phyloP scores from a whole-genome alignment of 2,113 vertebrate species.

The Myrmophylax atrothorax region DNA sequence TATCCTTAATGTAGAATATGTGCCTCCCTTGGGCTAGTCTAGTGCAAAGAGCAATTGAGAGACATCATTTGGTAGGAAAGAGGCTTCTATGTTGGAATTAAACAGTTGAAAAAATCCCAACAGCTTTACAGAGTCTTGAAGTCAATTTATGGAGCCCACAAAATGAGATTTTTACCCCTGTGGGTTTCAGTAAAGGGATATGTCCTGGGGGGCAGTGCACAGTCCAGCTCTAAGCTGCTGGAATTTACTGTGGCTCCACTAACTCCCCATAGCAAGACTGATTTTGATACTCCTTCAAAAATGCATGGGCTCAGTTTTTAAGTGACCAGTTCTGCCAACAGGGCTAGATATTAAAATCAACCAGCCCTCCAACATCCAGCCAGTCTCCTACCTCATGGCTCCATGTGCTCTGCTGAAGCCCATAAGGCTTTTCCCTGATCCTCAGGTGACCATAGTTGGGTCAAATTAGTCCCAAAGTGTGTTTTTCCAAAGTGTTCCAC shows the following conservation, averaged over 20 bases:
- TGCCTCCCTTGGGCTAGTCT: slow-evolving; percentile 48
- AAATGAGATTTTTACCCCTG: slow-evolving; percentile 55
- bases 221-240: neutral
- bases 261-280: neutral
- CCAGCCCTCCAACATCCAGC: neutral
- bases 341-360: neutral
- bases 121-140: slow-evolving; percentile 15
- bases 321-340: neutral
- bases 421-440: neutral
- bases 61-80: slow-evolving; percentile 41
- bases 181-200: neutral
- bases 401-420: neutral
- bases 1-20: slow-evolving; percentile 34
- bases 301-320: neutral
- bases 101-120: slow-evolving; percentile 55
- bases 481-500: neutral
- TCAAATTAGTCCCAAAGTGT: neutral
- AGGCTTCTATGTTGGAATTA: slow-evolving; percentile 23
- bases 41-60: slow-evolving; percentile 55
- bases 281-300: neutral
- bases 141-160: slow-evolving; percentile 49
- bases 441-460: neutral
- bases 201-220: neutral
- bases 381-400: neutral
- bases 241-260: neutral